Base-by-base conservation (phyloP, 1,140 invertebrate species). In the Hestina assimilis region DNA sequence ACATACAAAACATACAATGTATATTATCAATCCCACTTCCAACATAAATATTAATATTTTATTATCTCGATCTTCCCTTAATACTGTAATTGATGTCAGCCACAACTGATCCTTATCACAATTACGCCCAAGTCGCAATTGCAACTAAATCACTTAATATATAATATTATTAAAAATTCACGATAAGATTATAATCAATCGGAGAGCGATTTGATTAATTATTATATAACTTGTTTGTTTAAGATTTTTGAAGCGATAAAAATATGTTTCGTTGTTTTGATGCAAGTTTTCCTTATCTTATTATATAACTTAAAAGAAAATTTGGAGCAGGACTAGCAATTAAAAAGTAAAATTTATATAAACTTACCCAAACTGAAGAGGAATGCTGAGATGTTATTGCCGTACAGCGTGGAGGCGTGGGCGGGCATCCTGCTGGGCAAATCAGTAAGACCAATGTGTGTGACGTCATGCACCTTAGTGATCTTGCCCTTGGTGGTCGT, bases 351-450 rank as follows among this genome's bases (percentile, higher is more conserved):
- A 0, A 28, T 28, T 28, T 28, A 28, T 9, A n/a, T 9, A 11
- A 12, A 40, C 68, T 91, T 90, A 75, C 92, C 95, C 48, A 97
- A 93, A 23, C 95, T 96, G 1, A 97, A 83, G 0, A 97, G 83
- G 66, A 97, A 94, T 74, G 97, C 97, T 7, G 95, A 95, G 59
- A 98, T 95, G 77, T 97, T 98, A 82, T 98, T 97, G 7, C 94
- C 94, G 83, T 96, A 97, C 0, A 97, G 89, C 0, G 95, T 96
- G 28, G 94, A 96, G 35, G 94, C 93, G 79, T 97, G 96, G 1
- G 96, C 95, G 0, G 96, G 95, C 63, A 98, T 90, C 20, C 95
- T 91, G 66, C 93, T 95, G 3, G 96, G 94, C 19, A 98, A 86
- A 87, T 97, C 95, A 0, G 96, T 96, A 42, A 96, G 91, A 5